Conservation (phyloP, 2,113 vertebrate genomes). For the Bos javanicus region DNA sequence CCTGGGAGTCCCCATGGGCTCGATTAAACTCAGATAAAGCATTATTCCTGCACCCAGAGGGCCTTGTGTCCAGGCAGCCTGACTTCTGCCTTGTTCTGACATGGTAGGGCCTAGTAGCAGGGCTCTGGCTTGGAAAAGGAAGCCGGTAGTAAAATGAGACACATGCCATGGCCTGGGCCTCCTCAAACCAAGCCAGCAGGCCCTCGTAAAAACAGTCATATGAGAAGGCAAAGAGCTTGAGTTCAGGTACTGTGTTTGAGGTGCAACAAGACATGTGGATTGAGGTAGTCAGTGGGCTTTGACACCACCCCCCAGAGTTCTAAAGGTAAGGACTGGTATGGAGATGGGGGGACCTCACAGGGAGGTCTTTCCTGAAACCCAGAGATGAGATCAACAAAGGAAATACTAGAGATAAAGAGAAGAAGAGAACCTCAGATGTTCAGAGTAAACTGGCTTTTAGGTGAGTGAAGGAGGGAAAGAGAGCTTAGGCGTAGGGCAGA, state of each 20-base stretch:
- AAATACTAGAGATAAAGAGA: neutral
- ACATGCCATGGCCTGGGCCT: neutral
- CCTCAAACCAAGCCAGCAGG: neutral
- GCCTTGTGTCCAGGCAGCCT: no score
- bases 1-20: neutral
- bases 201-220: neutral
- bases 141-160: neutral
- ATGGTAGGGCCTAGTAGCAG: neutral
- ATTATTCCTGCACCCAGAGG: neutral
- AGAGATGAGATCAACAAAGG: neutral
- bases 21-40: accelerated
- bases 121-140: neutral
- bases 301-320: neutral
- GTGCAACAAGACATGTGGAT: neutral
- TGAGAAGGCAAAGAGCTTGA: neutral
- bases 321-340: neutral
- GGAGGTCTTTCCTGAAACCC: neutral
- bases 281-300: neutral
- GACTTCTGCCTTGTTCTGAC: neutral
- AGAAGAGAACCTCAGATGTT: neutral
- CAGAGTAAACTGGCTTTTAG: neutral
- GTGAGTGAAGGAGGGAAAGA: neutral
- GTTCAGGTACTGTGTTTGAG: neutral
- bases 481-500: neutral
- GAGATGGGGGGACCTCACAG: neutral